phyloP scores from a whole-genome alignment of 2,797 vertebrate species.

The Poliocrania exsul region DNA sequence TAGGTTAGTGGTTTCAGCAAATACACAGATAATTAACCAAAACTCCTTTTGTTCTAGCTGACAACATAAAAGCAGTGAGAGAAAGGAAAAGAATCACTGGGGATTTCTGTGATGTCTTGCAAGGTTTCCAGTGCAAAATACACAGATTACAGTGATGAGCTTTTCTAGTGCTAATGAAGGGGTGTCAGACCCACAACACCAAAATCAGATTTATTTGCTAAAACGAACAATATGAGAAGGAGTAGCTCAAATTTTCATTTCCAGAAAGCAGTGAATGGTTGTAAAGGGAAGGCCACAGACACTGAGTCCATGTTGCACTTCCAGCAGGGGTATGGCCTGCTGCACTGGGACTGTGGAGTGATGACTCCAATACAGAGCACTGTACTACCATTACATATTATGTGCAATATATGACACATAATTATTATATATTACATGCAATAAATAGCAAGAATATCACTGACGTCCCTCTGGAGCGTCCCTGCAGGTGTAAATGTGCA shows the following conservation, averaged over 20 bases:
- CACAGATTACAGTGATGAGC: background rate
- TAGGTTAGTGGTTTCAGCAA: constrained; percentile 55
- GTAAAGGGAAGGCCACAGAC: background rate
- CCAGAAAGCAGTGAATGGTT: background rate
- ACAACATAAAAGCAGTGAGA: constrained; percentile 22
- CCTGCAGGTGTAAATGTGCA: background rate
- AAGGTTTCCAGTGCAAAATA: background rate
- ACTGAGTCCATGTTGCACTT: background rate
- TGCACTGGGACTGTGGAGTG: background rate
- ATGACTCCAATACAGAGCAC: background rate
- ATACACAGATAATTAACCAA: constrained; percentile 46
- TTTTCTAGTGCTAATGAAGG: constrained; percentile 6
- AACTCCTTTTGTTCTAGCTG: constrained; percentile 48
- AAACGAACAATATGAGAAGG: background rate
- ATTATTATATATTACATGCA: background rate
- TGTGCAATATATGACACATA: background rate
- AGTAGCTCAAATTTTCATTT: background rate
- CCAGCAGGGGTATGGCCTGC: background rate
- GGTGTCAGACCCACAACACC: background rate
- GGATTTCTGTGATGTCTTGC: background rate
- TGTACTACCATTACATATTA: background rate
- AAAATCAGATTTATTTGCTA: background rate
- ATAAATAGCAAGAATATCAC: background rate
- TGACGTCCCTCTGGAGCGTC: background rate
- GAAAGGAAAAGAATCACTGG: background rate